These are phyloP conservation scores for Sciurus carolinensis DNA, from an alignment of 2,797 vertebrate species.

Conservation along the genomic window DNA sequence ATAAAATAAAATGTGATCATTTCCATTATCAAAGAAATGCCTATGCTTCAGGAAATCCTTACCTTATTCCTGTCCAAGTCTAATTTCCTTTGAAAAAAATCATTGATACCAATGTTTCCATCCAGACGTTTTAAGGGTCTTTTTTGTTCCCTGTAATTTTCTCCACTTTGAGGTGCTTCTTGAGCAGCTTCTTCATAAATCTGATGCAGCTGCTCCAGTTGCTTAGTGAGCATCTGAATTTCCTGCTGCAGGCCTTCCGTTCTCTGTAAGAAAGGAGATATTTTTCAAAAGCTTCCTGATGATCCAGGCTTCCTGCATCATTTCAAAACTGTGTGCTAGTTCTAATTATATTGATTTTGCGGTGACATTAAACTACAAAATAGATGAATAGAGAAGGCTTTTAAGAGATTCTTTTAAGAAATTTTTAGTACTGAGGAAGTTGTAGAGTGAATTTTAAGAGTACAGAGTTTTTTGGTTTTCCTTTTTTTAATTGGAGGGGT, in stretches of 20 bases:
- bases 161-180: slow-evolving; percentile 59
- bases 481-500: no score
- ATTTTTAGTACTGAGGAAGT: slow-evolving; percentile 23
- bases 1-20: slow-evolving; percentile 6
- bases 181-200: slow-evolving; percentile 28
- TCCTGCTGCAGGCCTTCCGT: slow-evolving; percentile 59
- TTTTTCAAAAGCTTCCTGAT: neutral
- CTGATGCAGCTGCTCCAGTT: neutral
- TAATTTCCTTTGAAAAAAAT: slow-evolving; percentile 68
- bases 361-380: neutral
- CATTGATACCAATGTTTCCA: slow-evolving; percentile 65
- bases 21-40: slow-evolving; percentile 47
- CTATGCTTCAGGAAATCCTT: slow-evolving; percentile 16
- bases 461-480: neutral
- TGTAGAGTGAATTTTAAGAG: slow-evolving; percentile 47
- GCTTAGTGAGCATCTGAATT: slow-evolving; percentile 58
- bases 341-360: neutral
- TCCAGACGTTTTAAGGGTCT: slow-evolving; percentile 55
- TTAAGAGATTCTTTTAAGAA: neutral
- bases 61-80: slow-evolving; percentile 76
- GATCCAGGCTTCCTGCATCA: neutral
- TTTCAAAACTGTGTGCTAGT: neutral
- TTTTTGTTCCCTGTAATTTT: slow-evolving; percentile 60
- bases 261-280: slow-evolving; percentile 27
- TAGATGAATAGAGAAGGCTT: neutral